Evolutionary conservation across 2,113 vertebrate genomes (phyloP).

Genomic region (Miniopterus natalensis): DNA sequence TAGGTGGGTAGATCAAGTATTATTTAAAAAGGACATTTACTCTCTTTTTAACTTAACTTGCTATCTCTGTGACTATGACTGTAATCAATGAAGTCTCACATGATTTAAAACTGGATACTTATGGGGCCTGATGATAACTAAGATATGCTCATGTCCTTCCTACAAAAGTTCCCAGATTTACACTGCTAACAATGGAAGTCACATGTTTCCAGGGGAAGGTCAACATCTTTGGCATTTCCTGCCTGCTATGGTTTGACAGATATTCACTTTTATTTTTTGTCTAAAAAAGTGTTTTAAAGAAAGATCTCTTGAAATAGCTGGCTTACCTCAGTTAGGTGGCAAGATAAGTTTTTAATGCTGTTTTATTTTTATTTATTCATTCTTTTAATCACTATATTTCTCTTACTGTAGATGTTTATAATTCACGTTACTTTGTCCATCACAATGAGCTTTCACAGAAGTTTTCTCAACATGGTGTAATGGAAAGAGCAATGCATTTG

Average conservation of each 20-base stretch:
- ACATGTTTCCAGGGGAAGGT: slow-evolving; percentile 70
- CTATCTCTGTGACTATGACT: neutral
- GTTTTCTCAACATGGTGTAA: neutral
- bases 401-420: neutral
- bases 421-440: neutral
- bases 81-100: neutral
- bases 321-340: neutral
- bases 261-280: slow-evolving; percentile 49
- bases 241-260: slow-evolving; percentile 62
- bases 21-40: neutral
- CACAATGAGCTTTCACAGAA: neutral
- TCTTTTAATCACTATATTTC: slow-evolving; percentile 9
- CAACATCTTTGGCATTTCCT: slow-evolving; percentile 75
- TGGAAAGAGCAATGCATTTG: neutral
- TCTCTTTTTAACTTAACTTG: slow-evolving; percentile 28
- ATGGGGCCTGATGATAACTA: slow-evolving; percentile 58
- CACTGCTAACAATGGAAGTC: slow-evolving; percentile 66
- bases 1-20: neutral
- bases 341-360: neutral
- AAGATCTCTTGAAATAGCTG: slow-evolving; percentile 32
- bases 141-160: slow-evolving; percentile 54
- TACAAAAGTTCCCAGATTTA: slow-evolving; percentile 64
- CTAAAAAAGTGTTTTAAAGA: slow-evolving; percentile 40
- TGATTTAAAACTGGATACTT: slow-evolving; percentile 59
- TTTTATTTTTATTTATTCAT: slow-evolving; percentile 30